Conservation (phyloP, 2,113 vertebrate genomes). For the Python bivittatus region DNA sequence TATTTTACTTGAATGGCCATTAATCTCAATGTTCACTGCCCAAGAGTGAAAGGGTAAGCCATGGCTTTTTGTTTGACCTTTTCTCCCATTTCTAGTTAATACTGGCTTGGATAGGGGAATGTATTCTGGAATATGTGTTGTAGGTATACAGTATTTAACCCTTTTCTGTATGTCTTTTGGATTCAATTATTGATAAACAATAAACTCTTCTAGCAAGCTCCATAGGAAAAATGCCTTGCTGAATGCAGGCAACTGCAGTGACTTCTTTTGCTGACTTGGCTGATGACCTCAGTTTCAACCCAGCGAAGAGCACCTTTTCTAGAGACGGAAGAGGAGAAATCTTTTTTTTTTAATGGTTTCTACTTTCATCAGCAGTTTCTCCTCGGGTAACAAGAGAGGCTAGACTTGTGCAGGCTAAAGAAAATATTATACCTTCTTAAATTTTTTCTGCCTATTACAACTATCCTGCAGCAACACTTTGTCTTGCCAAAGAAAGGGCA, state of each 20-base stretch:
- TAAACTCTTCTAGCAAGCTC: accelerated
- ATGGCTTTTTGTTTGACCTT: neutral
- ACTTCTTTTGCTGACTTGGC: accelerated
- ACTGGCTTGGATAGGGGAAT: accelerated
- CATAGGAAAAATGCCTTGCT: neutral
- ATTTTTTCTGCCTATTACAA: neutral
- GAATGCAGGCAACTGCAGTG: accelerated
- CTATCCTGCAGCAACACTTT: neutral
- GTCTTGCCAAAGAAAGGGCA: neutral
- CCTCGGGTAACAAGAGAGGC: neutral
- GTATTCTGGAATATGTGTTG: accelerated
- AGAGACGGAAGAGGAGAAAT: no score
- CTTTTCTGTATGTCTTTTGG: no score
- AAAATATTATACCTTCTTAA: neutral
- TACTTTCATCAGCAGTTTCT: neutral
- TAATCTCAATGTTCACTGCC: neutral
- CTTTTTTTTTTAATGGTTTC: neutral
- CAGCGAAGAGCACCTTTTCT: accelerated
- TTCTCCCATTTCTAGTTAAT: neutral
- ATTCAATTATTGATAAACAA: neutral
- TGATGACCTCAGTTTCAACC: neutral
- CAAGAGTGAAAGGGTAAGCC: neutral
- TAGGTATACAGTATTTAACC: neutral
- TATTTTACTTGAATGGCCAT: neutral
- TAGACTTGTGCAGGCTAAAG: neutral